Base-by-base conservation (phyloP, 2,797 vertebrate genomes). In the Kryptolebias ocellatus region DNA sequence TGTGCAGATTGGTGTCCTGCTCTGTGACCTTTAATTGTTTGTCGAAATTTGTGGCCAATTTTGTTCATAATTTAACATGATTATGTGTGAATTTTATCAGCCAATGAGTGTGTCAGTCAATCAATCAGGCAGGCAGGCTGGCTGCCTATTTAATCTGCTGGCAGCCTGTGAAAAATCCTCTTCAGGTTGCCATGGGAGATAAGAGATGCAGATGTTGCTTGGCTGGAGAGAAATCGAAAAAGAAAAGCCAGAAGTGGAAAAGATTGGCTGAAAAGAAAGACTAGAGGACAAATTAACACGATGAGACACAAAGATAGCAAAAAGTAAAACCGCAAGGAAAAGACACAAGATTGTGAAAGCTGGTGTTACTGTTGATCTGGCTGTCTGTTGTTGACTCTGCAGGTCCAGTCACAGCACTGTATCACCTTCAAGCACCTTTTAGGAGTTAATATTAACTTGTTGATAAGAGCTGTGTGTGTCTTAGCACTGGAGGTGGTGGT, bases 171-270 rank as follows among this genome's bases (percentile, higher is more conserved):
- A 34, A 46, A 55, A 46, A 12, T 46, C 44, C 45, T 31, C 29
- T 50, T 67, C 20, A 16, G 44, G 84, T 84, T 90, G 75, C 83
- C 53, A 78, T 60, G 72, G 79, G 77, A 87, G 86, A 87, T 86
- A n/a, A 65, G 80, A 64, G 62, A 84, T 81, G 64, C 76, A 80
- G 80, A 82, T 83, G 79, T 78, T 78, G 66, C 76, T 42, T 60
- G 49, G 74, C 52, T 42, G 50, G 51, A 78, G 45, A 51, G 28
- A 44, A 17, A 52, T 1, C 17, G 9, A 20, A 11, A 39, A 8
- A 66, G 14, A 31, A 45, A 63, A 10, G 7, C 52, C 34, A 39
- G 24, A 63, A 37, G 44, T 42, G 37, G 2, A 47, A 46, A 37
- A 51, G n/a, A 73, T 17, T 55, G 53, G 1, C 0, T 46, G 10